Conservation (phyloP, 2,888 invertebrate species). For the Campoplex capitator region DNA sequence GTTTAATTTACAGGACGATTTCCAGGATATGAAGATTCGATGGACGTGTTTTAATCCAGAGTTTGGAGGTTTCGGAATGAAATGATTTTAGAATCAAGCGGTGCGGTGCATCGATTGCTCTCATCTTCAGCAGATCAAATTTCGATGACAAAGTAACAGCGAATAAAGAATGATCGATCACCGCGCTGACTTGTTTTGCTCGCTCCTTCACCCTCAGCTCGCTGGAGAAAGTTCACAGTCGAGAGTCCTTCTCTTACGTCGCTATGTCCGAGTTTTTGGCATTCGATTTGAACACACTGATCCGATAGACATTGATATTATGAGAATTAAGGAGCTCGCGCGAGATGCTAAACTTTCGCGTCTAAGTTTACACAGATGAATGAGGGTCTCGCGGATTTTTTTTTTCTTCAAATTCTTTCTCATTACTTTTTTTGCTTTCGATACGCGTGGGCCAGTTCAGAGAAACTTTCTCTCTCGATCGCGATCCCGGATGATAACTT, state of each 20-base stretch:
- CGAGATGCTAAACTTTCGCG: conserved; percentile 20
- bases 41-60: background rate
- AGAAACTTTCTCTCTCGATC: conserved; percentile 59
- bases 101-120: background rate
- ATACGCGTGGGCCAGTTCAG: conserved; percentile 24
- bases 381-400: conserved; percentile 61
- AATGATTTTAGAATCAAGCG: background rate
- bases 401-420: conserved; percentile 59
- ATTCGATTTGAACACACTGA: conserved; percentile 46
- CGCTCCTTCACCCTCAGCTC: conserved; percentile 38
- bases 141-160: background rate
- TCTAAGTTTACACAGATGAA: conserved; percentile 40
- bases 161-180: conserved; percentile 9
- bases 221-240: conserved; percentile 67
- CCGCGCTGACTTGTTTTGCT: conserved; percentile 46
- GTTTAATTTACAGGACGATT: no score
- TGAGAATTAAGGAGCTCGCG: conserved; percentile 9
- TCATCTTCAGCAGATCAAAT: conserved; percentile 19
- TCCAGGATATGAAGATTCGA: no score
- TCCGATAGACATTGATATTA: conserved; percentile 47
- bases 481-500: conserved; percentile 52
- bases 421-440: conserved; percentile 27
- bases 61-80: background rate
- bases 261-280: conserved; percentile 42
- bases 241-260: conserved; percentile 59